phyloP scores from a whole-genome alignment of 2,113 vertebrate genomes.

The Butorides virescens region DNA sequence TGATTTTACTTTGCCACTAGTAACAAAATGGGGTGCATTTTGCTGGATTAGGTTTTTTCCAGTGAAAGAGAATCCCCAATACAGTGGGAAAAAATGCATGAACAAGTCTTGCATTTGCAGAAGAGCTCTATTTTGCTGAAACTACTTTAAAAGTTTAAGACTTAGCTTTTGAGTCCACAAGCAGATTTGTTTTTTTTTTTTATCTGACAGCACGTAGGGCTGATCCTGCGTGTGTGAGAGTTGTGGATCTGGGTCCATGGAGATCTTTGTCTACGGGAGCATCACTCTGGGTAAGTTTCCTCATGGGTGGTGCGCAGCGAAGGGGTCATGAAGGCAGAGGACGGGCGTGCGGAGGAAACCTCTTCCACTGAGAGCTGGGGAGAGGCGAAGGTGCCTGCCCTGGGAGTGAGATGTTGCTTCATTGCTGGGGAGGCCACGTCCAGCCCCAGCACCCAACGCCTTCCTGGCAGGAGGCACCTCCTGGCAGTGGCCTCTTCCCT shows the following conservation, averaged over 20 bases:
- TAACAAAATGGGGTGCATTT: not conserved
- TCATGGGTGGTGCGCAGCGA: accelerated
- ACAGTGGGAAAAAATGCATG: not conserved
- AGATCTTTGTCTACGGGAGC: not conserved
- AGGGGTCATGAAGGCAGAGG: not conserved
- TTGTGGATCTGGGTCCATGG: accelerated
- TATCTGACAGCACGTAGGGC: not conserved
- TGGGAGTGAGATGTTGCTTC: no score
- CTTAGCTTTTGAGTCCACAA: not conserved
- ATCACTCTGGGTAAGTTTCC: not conserved
- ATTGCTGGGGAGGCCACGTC: not conserved
- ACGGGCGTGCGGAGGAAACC: not conserved
- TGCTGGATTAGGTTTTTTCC: not conserved
- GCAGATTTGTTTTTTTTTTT: not conserved
- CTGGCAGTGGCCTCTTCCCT: not conserved
- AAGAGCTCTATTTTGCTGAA: not conserved
- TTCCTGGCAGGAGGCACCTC: not conserved
- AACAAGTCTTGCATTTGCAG: not conserved
- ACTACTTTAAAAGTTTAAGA: not conserved
- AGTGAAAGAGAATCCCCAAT: conserved; percentile 8
- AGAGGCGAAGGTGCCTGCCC: not conserved
- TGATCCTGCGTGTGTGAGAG: not conserved
- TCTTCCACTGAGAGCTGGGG: not conserved
- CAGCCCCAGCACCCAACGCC: not conserved
- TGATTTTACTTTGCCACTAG: not conserved